Evolutionary conservation across 2,113 vertebrate species (phyloP).

Genomic region (Mesitornis unicolor): DNA sequence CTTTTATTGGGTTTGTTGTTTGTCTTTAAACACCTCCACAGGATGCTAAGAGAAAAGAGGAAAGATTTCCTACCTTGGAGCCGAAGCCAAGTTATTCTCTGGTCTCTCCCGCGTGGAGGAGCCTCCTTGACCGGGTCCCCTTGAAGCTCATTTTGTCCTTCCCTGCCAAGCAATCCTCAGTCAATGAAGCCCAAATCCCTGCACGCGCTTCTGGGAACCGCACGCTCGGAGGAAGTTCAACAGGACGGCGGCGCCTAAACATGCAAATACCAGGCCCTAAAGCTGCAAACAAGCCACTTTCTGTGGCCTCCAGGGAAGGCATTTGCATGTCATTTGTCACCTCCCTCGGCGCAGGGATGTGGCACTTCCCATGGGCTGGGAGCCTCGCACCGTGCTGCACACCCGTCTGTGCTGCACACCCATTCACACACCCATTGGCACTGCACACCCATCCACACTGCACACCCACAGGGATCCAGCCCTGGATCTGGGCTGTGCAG

Average conservation of each 20-base stretch:
- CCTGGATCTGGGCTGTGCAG: not conserved
- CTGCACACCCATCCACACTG: no score
- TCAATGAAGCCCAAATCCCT: not conserved
- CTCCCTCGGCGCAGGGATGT: not conserved
- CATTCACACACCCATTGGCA: no score
- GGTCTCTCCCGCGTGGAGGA: not conserved
- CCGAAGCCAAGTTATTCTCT: not conserved
- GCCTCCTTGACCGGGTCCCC: not conserved
- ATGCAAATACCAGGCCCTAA: not conserved
- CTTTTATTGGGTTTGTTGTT: not conserved
- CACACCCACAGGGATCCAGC: no score
- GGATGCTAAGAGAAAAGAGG: not conserved
- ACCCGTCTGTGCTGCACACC: no score
- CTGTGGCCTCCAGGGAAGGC: not conserved
- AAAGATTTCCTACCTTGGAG: not conserved
- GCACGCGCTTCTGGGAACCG: fast-evolving
- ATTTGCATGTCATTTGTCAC: constrained; percentile 9
- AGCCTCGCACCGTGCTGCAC: not conserved
- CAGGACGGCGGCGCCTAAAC: not conserved
- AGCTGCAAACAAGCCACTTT: not conserved
- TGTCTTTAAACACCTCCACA: not conserved
- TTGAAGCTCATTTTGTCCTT: not conserved
- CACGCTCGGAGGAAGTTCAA: not conserved
- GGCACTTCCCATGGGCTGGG: not conserved
- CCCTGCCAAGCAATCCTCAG: not conserved